Evolutionary conservation across 2,888 invertebrate species (phyloP).

Genomic region (Pristionchus arcanus): DNA sequence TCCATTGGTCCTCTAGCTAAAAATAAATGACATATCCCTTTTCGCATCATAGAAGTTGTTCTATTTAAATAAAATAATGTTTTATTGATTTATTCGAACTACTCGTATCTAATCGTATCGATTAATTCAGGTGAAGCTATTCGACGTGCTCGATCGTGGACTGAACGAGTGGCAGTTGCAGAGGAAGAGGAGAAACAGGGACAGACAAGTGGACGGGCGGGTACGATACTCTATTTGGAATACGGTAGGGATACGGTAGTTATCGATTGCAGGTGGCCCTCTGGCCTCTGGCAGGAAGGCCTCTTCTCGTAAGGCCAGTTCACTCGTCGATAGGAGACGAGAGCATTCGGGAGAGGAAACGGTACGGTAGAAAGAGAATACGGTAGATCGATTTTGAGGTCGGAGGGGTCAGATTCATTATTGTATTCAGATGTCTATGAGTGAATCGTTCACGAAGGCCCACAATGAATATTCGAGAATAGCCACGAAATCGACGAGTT

Average conservation of each 20-base stretch:
- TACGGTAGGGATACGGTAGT: neutral
- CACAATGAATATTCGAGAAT: constrained; percentile 69
- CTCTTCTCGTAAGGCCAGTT: neutral
- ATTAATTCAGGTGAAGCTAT: constrained; percentile 27
- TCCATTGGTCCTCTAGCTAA: neutral
- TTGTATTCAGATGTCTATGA: constrained; percentile 56
- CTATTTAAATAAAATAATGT: too few species aligned
- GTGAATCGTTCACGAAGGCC: constrained; percentile 64
- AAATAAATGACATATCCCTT: neutral
- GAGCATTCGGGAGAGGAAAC: neutral
- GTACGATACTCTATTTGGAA: neutral
- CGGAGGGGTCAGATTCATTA: neutral
- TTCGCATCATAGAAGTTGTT: too few species aligned
- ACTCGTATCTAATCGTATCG: neutral
- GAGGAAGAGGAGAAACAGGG: neutral
- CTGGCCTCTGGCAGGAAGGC: neutral
- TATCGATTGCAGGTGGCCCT: neutral
- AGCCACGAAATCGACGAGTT: constrained; percentile 66
- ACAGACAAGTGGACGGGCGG: neutral
- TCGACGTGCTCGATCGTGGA: constrained; percentile 32
- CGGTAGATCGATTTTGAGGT: neutral
- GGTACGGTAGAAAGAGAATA: neutral
- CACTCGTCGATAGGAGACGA: constrained; percentile 9
- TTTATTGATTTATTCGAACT: too few species aligned
- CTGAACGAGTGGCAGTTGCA: constrained; percentile 1